Conservation (phyloP, 1,140 invertebrate genomes). For the Hyles euphorbiae region DNA sequence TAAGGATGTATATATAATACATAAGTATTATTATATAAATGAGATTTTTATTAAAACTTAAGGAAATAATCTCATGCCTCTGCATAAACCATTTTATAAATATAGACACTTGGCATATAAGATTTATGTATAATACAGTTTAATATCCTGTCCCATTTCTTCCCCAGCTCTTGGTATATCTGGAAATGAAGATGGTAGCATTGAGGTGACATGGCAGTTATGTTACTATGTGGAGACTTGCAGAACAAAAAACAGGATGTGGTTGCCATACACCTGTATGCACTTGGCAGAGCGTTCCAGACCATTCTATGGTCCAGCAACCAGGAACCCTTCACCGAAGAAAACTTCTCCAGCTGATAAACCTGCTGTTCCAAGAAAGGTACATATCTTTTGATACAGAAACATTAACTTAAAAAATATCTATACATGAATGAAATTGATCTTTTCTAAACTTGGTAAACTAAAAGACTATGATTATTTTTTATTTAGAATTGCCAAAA, state of each 20-base stretch:
- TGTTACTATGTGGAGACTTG: constrained; percentile 62
- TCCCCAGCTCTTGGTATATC: constrained; percentile 55
- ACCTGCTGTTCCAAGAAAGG: constrained; percentile 38
- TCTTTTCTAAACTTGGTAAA: no score
- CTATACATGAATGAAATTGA: no score
- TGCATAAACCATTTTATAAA: no score
- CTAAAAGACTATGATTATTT: no score
- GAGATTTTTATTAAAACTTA: no score
- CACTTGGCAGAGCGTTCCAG: constrained; percentile 50
- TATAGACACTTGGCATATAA: no score
- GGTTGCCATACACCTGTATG: constrained; percentile 61
- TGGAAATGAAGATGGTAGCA: constrained; percentile 32
- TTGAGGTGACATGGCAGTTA: constrained; percentile 41
- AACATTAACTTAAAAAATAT: neutral
- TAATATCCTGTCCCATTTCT: no score
- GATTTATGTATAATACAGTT: no score
- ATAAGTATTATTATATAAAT: no score
- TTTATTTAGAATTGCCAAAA: no score
- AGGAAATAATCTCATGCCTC: no score
- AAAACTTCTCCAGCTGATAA: constrained; percentile 21
- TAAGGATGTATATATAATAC: no score
- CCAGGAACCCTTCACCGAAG: constrained; percentile 20
- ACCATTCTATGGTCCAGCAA: constrained; percentile 52
- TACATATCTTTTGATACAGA: constrained; percentile 14
- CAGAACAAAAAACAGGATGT: constrained; percentile 40